Conservation (phyloP, 2,888 invertebrate species). For the Parnassius glacialis region DNA sequence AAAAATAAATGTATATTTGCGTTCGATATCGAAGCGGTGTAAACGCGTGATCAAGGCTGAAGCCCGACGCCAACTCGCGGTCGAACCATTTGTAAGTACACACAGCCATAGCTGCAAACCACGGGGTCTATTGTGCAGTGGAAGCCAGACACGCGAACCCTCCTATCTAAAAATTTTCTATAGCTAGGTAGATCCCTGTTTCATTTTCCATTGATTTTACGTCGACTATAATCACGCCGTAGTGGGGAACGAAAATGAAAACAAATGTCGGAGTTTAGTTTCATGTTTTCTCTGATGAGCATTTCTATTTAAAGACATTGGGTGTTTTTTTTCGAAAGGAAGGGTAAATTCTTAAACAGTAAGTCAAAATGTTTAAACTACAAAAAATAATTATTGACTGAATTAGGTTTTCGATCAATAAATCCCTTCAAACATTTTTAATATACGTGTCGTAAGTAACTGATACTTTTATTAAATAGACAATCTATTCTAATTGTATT, state of each 20-base stretch:
- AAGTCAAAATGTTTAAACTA: too few relatives aligned
- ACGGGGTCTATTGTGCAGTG: slow-evolving; percentile 68
- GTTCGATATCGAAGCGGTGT: slow-evolving; percentile 53
- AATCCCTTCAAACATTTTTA: too few relatives aligned
- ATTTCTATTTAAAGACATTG: too few relatives aligned
- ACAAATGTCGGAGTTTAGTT: neutral
- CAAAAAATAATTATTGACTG: too few relatives aligned
- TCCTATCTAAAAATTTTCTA: slow-evolving; percentile 48
- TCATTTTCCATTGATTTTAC: slow-evolving; percentile 45
- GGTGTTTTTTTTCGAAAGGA: too few relatives aligned
- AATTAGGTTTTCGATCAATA: too few relatives aligned
- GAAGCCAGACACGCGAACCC: slow-evolving; percentile 72
- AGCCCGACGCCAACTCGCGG: slow-evolving; percentile 73
- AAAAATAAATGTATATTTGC: slow-evolving; percentile 34
- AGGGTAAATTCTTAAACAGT: too few relatives aligned
- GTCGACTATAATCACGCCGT: slow-evolving; percentile 28
- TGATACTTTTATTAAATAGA: too few relatives aligned
- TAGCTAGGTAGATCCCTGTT: slow-evolving; percentile 47
- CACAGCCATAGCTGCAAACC: slow-evolving; percentile 59
- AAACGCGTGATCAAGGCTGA: slow-evolving; percentile 73
- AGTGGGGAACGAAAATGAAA: neutral
- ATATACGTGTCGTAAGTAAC: too few relatives aligned
- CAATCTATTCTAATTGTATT: too few relatives aligned
- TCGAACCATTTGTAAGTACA: slow-evolving; percentile 48
- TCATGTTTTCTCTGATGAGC: neutral